Base-by-base conservation (phyloP, 2,113 vertebrate species). In the Perccottus glenii region DNA sequence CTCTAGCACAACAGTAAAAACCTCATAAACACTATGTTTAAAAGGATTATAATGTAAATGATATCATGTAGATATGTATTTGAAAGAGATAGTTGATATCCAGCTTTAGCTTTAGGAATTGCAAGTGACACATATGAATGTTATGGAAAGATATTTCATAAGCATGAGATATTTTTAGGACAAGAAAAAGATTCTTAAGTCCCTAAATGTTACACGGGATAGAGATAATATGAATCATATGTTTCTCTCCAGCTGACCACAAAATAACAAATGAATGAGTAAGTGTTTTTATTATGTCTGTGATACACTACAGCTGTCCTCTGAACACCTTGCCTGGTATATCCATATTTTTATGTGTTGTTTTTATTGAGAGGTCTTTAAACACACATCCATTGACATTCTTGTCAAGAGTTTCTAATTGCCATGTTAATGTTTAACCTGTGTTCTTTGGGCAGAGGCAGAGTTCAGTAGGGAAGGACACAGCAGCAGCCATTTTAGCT, bases 401-500 rank as follows among this genome's bases (percentile, higher is more conserved):
- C n/a, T 46, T 57, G 32, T 12, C 49, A 51, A 36, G 53, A 63
- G n/a, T 32, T 64, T 64, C 68, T 38, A 48, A 51, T 64, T 19
- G 42, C 49, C 33, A 5, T 51, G 78, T 91, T 73, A 92, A 93
- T 92, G 70, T 64, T 92, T 93, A 91, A 93, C 86, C 36, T 49
- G 42, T 70, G 66, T 61, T 70, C 46, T 47, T 70, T 45, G 73
- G 73, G 58, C 74, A 81, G 81, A 74, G 74, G 55, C 72, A 78
- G 77, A 81, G 79, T 80, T 75, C 86, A 85, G 61, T n/a, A 19
- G 48, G 40, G 60, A 38, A 66, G 49, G 48, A 79, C 57, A 42
- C 51, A 70, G 65, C 51, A 75, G 75, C 72, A 71, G 84, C 87
- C 88, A 91, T 91, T 89, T 90, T 88, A 78, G 51, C 67, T 38